Base-by-base conservation (phyloP, 2,797 vertebrate species). In the Rhincodon typus region DNA sequence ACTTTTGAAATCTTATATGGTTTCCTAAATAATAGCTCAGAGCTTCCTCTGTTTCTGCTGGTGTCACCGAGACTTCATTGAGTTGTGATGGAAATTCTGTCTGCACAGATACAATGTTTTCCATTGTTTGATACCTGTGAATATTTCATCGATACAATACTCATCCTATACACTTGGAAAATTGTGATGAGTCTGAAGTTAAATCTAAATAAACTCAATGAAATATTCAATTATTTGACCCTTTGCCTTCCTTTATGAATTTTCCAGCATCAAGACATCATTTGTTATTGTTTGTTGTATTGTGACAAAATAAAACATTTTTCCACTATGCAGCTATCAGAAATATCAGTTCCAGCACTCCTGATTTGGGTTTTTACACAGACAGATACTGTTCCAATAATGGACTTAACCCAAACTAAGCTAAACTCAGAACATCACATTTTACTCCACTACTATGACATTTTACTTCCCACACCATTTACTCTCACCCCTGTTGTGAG, bases 381-480 rank as follows among this genome's bases (percentile, higher is more conserved):
- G 30, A 53, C 70, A 46, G 53, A 53, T 53, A 30, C 27, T 53
- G 25, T 57, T 50, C 27, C 94, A 50, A 53, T 38, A 53, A 50
- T 5, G 53, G 69, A 46, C 27, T 74, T 77, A 95, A 77, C 70
- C 46, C 46, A n/a, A 46, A 46, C 46, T 46, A 46, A 46, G 1
- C 46, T 46, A 77, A 94, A 70, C n/a, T 94, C 69, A 69, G 38
- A 46, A 46, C 23, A 70, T 38, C 23, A 94, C 93, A 69, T 23
- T 66, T 72, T 94, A 94, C 38, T 94, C 38, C 93, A 94, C 93
- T 5, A 30, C 15, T 90, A 13, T 57, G 67, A 70, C 66, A 94
- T 94, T 94, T 94, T 13, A 70, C 50, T 94, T 70, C 91, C 93
- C n/a, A 94, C 93, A 94, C 93, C 66, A 46, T 94, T 72, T 72